Evolutionary conservation across 2,113 vertebrate genomes (phyloP).

Genomic region (Gymnocephalus cernua): DNA sequence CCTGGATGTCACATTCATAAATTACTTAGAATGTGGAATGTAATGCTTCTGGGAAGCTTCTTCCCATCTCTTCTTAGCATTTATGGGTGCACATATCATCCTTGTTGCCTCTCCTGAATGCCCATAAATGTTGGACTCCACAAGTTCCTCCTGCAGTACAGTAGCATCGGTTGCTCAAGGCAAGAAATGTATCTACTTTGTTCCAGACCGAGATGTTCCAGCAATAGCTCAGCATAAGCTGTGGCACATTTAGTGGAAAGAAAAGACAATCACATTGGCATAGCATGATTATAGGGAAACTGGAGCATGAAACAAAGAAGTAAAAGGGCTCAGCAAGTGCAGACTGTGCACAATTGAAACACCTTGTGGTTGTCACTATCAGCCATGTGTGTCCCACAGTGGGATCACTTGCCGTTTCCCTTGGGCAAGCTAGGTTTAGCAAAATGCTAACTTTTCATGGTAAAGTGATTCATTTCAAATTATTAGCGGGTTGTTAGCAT

Average conservation of each 20-base stretch:
- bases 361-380: not conserved
- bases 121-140: constrained; percentile 1
- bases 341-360: not conserved
- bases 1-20: constrained; percentile 24
- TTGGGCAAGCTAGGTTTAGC: not conserved
- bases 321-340: constrained; percentile 7
- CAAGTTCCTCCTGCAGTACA: not conserved
- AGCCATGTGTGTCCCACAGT: not conserved
- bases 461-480: not conserved
- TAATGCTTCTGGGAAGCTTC: not conserved
- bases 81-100: not conserved
- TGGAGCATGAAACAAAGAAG: constrained; percentile 12
- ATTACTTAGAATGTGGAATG: not conserved
- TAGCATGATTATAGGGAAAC: constrained; percentile 10
- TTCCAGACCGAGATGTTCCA: constrained; percentile 1
- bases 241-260: not conserved
- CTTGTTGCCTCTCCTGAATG: not conserved
- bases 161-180: not conserved
- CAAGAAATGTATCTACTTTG: not conserved
- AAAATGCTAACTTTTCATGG: not conserved
- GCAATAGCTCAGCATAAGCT: not conserved
- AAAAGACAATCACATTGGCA: constrained; percentile 1
- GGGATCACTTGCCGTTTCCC: not conserved
- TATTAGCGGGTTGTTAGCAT: not conserved
- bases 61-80: not conserved